A percentile compares a stretch with the other conserved stretches of the same genome.
Conservation (phyloP, 2,113 vertebrate species). For the Ammodytes dubius region DNA sequence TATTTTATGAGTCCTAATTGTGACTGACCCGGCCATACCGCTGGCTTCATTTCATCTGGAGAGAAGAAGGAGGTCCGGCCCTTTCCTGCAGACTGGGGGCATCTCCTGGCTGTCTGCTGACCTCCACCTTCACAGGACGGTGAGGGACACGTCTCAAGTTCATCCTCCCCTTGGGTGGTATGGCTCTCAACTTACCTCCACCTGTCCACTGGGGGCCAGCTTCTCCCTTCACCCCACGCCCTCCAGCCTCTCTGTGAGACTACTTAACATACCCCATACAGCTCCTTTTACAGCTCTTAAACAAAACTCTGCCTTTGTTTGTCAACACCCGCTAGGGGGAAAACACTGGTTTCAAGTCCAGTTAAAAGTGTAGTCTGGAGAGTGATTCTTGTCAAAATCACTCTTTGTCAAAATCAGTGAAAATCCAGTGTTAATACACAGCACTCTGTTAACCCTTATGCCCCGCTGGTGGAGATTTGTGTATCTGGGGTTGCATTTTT, state of each 20-base stretch:
- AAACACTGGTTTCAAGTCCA: slow-evolving; percentile 30
- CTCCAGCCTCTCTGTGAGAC: slow-evolving; percentile 65
- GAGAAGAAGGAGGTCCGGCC: slow-evolving; percentile 56
- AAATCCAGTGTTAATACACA: too few relatives aligned
- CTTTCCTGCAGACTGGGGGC: slow-evolving; percentile 57
- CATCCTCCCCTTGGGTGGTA: slow-evolving; percentile 86
- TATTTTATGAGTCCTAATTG: slow-evolving; percentile 88
- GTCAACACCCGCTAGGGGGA: slow-evolving; percentile 39
- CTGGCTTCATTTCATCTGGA: slow-evolving; percentile 74
- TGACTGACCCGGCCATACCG: slow-evolving; percentile 69
- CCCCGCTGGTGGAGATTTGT: too few relatives aligned
- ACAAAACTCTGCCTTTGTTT: slow-evolving; percentile 71
- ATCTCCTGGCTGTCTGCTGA: slow-evolving; percentile 77
- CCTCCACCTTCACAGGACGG: slow-evolving; percentile 82
- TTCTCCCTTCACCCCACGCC: slow-evolving; percentile 77
- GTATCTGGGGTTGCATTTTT: too few relatives aligned
- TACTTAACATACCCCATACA: slow-evolving; percentile 78
- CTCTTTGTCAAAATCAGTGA: too few relatives aligned
- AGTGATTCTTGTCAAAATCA: too few relatives aligned
- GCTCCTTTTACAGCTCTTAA: slow-evolving; percentile 77
- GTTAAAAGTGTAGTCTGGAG: too few relatives aligned
- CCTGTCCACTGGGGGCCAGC: slow-evolving; percentile 78
- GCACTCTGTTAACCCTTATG: too few relatives aligned
- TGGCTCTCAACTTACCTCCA: slow-evolving; percentile 85
- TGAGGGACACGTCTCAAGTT: slow-evolving; percentile 87